A percentile compares a stretch with the other conserved stretches of the same genome.
Evolutionary conservation across 2,113 vertebrate genomes (phyloP).

Genomic region (Nestor notabilis): DNA sequence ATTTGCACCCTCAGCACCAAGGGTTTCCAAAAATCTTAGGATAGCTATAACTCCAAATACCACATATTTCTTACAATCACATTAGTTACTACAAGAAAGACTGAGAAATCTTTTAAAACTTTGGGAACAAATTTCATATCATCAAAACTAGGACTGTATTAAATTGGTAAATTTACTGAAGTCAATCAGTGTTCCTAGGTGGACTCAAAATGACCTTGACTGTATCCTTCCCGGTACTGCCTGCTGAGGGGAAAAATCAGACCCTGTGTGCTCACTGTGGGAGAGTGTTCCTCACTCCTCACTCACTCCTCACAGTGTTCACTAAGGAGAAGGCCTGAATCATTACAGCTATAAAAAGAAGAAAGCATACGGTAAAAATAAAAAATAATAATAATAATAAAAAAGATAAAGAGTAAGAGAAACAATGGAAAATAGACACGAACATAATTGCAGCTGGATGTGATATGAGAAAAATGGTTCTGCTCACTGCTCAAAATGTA

Average conservation of each 20-base stretch:
- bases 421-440: neutral
- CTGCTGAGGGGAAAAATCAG: neutral
- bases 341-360: neutral
- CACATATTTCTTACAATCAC: neutral
- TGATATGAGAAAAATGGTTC: neutral
- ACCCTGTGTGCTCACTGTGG: too few relatives aligned
- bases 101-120: neutral
- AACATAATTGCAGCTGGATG: neutral
- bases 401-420: neutral
- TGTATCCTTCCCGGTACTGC: neutral
- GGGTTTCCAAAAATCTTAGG: neutral
- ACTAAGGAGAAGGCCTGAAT: neutral
- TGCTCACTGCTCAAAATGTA: neutral
- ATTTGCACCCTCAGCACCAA: neutral
- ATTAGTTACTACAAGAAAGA: neutral
- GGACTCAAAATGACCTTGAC: neutral
- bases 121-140: neutral
- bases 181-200: neutral
- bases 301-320: too few relatives aligned
- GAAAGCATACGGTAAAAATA: neutral
- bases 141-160: neutral
- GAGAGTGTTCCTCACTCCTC: too few relatives aligned
- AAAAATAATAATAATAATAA: neutral
- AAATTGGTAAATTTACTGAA: conserved; percentile 29
- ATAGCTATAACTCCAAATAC: neutral